phyloP scores from a whole-genome alignment of 1,140 invertebrate genomes.

The Diplogasteroides magnus region DNA sequence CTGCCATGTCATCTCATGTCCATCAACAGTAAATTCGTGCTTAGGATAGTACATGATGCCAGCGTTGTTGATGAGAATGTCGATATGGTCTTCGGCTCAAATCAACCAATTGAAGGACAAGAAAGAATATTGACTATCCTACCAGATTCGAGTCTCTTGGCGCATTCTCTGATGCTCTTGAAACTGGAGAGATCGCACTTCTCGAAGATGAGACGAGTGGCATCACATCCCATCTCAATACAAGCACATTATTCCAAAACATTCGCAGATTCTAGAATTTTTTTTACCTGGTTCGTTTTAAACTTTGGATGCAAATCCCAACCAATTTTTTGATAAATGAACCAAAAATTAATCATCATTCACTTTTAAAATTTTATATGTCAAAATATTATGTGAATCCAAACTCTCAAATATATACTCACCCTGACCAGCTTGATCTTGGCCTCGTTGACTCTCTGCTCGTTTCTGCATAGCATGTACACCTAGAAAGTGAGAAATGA shows the following conservation, averaged over 20 bases:
- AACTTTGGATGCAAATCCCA: too few relatives aligned
- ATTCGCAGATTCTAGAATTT: too few relatives aligned
- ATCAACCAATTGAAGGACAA: neutral
- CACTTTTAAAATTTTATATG: too few relatives aligned
- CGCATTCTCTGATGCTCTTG: slow-evolving; percentile 20
- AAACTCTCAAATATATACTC: too few relatives aligned
- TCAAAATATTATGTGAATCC: too few relatives aligned
- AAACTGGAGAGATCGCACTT: slow-evolving; percentile 21
- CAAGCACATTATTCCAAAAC: too few relatives aligned
- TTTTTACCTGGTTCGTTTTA: too few relatives aligned
- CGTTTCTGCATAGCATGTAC: slow-evolving; percentile 32
- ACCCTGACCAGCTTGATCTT: slow-evolving; percentile 21
- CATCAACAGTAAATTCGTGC: slow-evolving; percentile 30
- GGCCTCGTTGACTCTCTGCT: slow-evolving; percentile 25
- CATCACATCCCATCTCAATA: slow-evolving; percentile 28
- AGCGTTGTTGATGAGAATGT: slow-evolving; percentile 35
- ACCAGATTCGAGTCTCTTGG: slow-evolving; percentile 11
- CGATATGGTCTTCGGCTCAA: slow-evolving; percentile 18
- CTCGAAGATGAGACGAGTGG: slow-evolving; percentile 24
- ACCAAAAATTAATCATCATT: too few relatives aligned
- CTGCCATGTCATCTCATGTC: slow-evolving; percentile 36
- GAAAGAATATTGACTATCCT: too few relatives aligned
- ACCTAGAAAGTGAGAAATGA: slow-evolving; percentile 7
- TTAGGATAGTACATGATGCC: slow-evolving; percentile 39
- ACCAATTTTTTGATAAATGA: too few relatives aligned